These are phyloP conservation scores for Chymomyza procnemis DNA, from an alignment of 2,888 invertebrate species.

Conservation along the genomic window DNA sequence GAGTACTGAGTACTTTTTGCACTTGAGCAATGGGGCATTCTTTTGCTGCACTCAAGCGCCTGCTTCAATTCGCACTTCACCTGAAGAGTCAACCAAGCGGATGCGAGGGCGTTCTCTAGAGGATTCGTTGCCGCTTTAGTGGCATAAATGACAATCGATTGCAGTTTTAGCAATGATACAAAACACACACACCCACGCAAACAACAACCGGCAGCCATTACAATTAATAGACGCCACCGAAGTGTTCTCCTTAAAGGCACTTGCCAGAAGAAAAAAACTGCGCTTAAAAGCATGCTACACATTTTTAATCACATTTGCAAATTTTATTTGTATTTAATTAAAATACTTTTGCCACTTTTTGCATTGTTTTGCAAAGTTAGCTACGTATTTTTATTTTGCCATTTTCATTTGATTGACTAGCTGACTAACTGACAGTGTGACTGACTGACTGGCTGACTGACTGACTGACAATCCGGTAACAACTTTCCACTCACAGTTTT, in stretches of 20 bases:
- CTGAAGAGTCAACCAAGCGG: conserved; percentile 41
- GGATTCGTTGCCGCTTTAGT: neutral
- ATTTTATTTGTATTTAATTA: conserved; percentile 64
- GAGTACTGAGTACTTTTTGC: conserved; percentile 44
- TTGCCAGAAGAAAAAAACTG: neutral
- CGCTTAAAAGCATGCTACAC: conserved; percentile 32
- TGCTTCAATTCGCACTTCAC: conserved; percentile 71
- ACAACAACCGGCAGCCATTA: conserved; percentile 9
- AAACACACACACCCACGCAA: conserved; percentile 17
- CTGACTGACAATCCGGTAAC: neutral
- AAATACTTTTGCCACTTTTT: conserved; percentile 58
- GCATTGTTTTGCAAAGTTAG: conserved; percentile 27
- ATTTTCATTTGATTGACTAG: conserved; percentile 14
- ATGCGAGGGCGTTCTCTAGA: neutral
- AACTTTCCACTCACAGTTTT: conserved; percentile 28
- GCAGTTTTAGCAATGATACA: conserved; percentile 14
- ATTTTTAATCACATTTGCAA: conserved; percentile 18
- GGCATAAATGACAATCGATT: conserved; percentile 64
- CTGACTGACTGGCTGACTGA: conserved; percentile 34
- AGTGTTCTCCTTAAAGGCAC: neutral
- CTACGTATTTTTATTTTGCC: conserved; percentile 20
- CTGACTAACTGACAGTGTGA: conserved; percentile 25
- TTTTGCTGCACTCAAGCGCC: conserved; percentile 60
- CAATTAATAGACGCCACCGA: conserved; percentile 33
- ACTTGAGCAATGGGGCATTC: conserved; percentile 55